Evolutionary conservation across 2,888 invertebrate genomes (phyloP).

Genomic region (Thysanoteuthis rhombus): DNA sequence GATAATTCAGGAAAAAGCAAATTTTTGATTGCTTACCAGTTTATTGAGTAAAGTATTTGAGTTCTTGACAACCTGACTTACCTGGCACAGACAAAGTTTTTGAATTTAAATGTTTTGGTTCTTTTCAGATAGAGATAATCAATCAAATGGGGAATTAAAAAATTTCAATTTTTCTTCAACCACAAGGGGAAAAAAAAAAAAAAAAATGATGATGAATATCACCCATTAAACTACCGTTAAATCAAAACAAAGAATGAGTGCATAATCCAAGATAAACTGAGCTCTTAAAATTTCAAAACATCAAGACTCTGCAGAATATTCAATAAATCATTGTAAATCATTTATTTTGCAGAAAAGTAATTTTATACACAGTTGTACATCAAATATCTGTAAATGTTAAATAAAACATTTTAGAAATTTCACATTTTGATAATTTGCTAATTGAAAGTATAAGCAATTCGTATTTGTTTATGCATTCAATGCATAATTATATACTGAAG

Average conservation of each 20-base stretch:
- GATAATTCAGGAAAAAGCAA: background rate
- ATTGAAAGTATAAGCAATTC: background rate
- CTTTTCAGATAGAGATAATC: background rate
- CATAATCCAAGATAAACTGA: background rate
- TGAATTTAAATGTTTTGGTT: background rate
- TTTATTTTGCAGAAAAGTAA: no score
- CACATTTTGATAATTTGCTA: background rate
- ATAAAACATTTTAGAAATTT: background rate
- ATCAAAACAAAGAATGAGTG: background rate
- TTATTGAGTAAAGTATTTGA: background rate
- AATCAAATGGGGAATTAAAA: background rate
- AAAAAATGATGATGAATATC: no score
- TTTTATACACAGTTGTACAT: background rate
- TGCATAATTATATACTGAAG: no score
- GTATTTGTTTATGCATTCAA: no score
- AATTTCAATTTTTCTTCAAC: no score
- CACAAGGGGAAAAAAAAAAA: no score
- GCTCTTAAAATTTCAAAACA: background rate
- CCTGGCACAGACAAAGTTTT: no score
- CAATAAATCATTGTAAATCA: background rate
- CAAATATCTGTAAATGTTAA: background rate
- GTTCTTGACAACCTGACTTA: no score
- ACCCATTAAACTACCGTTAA: background rate
- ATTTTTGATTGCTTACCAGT: background rate
- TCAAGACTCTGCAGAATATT: background rate